Evolutionary conservation across 2,113 vertebrate genomes (phyloP), one percentile per base, ranked within the genome.

Genomic region (Papio anubis): DNA sequence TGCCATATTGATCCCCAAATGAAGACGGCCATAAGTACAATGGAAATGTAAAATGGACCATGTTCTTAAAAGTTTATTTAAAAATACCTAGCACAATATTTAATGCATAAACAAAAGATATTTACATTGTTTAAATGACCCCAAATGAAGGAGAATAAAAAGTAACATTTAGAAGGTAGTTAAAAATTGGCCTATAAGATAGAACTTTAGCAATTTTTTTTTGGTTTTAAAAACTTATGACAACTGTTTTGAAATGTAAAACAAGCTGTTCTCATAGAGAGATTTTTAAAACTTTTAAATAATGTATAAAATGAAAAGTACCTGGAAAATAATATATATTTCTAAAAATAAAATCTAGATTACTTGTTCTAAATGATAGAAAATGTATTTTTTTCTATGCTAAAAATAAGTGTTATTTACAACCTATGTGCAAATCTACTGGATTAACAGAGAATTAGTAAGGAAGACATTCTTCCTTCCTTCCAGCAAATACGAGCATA

Each of bases 171-270:
- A 72, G 8, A 70, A 88, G 57, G 52, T 68, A 50, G 50, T 80
- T 89, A 40, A 76, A 93, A 97, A 82, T 25, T 88, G 7, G n/a
- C 21, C 76, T 92, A 11, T 61, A 52, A 55, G 23, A 75, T 70
- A 81, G 43, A 3, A 8, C 70, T 72, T 90, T 85, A 70, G 78
- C 13, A 55, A 68, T 52, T 57, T 45, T 3, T 87, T 82, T 43
- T 30, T 30, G 12, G 61, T 64, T 64, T 64, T 64, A 30, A 27
- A 64, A 64, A 64, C 61, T 64, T 50, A 75, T 57, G 70, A 92
- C 30, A 73, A 92, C 9, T 80, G 12, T 66, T 96, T 96, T 94
- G 70, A 82, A 57, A 52, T 79, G 8, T 38, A 61, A 86, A 94
- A 81, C 17, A 50, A 82, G 32, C 5, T 81, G 94, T 93, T 17